Evolutionary conservation across 2,888 invertebrate species (phyloP).

Genomic region (Ochropacha duplaris): DNA sequence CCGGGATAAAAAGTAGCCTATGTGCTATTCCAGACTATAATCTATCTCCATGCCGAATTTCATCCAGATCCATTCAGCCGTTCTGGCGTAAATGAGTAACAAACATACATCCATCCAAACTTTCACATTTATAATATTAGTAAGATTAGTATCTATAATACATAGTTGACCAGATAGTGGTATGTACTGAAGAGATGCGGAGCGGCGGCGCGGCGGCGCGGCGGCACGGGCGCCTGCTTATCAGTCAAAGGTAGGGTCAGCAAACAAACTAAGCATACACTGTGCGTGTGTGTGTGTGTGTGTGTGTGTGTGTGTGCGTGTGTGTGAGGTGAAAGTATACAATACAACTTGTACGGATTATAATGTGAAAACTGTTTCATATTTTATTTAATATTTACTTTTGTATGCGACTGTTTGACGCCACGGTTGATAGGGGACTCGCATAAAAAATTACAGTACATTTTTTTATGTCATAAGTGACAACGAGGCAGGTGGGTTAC

Average conservation of each 20-base stretch:
- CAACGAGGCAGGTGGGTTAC: too few relatives aligned
- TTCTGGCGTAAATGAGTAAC: too few relatives aligned
- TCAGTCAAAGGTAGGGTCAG: constrained; percentile 74
- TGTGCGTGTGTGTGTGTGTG: too few relatives aligned
- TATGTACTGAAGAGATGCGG: constrained; percentile 1
- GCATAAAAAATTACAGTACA: constrained; percentile 6
- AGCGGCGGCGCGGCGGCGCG: constrained; percentile 23
- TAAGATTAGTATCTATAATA: too few relatives aligned
- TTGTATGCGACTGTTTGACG: constrained; percentile 9
- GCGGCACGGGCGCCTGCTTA: constrained; percentile 54
- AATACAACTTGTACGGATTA: constrained; percentile 27
- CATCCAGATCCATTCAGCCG: too few relatives aligned
- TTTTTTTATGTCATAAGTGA: too few relatives aligned
- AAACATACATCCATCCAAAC: too few relatives aligned
- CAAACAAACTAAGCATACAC: constrained; percentile 50
- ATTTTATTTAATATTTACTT: constrained; percentile 29
- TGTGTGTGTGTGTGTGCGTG: constrained; percentile 14
- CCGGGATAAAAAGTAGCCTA: too few relatives aligned
- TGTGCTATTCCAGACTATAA: too few relatives aligned
- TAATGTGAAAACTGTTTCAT: constrained; percentile 30
- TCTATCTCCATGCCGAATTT: too few relatives aligned
- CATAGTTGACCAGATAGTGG: constrained; percentile 4
- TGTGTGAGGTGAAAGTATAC: constrained; percentile 15
- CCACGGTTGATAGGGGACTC: too few relatives aligned
- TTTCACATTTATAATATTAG: too few relatives aligned